These are phyloP conservation scores for Anguilla pacifica DNA, from an alignment of 2,797 vertebrate genomes.

Conservation along the genomic window DNA sequence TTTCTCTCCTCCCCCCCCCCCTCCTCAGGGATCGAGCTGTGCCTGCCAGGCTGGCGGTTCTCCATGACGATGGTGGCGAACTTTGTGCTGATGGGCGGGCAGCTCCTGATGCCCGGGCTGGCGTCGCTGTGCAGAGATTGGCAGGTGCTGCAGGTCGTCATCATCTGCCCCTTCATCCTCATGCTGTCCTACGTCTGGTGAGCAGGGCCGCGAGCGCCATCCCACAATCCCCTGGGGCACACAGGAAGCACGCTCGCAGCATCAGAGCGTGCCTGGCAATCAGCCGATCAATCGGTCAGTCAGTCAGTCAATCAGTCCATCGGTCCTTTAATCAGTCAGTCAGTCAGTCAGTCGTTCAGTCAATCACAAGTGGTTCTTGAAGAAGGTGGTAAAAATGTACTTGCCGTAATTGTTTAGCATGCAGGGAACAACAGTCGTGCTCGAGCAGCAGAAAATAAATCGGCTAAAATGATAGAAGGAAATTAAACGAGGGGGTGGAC, in stretches of 20 bases:
- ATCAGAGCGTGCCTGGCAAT: no score
- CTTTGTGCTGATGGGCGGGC: conserved; percentile 88
- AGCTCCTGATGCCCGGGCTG: conserved; percentile 91
- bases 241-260: neutral
- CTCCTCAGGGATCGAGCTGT: conserved; percentile 89
- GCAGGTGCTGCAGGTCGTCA: conserved; percentile 92
- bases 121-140: conserved; percentile 89
- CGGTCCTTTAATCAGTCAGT: neutral
- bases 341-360: neutral
- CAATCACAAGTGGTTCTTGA: no score
- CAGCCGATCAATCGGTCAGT: neutral
- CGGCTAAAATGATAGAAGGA: neutral
- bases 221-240: neutral
- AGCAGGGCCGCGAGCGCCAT: conserved; percentile 57
- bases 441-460: neutral
- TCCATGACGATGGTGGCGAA: conserved; percentile 96
- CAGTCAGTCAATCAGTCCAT: neutral
- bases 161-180: conserved; percentile 92
- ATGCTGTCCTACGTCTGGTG: conserved; percentile 94
- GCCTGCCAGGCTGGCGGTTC: conserved; percentile 88
- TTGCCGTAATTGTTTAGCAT: neutral
- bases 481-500: neutral
- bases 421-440: neutral
- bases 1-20: neutral
- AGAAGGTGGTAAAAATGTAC: neutral